A percentile compares a stretch with the other conserved stretches of the same genome.
Conservation (phyloP, 2,113 vertebrate genomes). For the Dermatemys mawii region DNA sequence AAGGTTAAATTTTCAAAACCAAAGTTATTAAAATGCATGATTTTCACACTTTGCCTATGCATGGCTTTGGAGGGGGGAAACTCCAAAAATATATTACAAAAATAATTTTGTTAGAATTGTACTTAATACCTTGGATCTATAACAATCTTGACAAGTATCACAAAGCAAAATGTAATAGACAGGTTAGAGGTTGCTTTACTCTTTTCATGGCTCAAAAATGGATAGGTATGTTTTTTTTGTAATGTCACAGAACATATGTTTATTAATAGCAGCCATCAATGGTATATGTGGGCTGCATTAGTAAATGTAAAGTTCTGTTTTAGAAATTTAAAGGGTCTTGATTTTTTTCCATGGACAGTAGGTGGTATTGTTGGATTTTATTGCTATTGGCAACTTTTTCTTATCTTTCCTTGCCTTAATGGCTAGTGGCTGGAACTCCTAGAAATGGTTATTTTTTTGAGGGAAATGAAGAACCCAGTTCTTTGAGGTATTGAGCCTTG, state of each 20-base stretch:
- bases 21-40: conserved; percentile 16
- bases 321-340: background rate
- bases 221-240: background rate
- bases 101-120: background rate
- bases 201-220: background rate
- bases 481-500: background rate
- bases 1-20: conserved; percentile 5
- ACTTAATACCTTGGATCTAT: background rate
- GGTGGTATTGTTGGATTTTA: background rate
- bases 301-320: background rate
- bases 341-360: background rate
- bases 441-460: background rate
- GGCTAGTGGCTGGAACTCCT: background rate
- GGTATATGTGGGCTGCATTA: background rate
- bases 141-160: background rate
- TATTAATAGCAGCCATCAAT: background rate
- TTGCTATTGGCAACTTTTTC: background rate
- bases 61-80: background rate
- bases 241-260: background rate
- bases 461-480: background rate
- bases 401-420: background rate
- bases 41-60: background rate
- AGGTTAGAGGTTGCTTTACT: background rate
- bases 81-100: background rate
- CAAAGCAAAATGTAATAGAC: background rate